phyloP scores from a whole-genome alignment of 37 sponge, comb jelly and placozoan genomes.

The Chondrilla cf. caribensis region DNA sequence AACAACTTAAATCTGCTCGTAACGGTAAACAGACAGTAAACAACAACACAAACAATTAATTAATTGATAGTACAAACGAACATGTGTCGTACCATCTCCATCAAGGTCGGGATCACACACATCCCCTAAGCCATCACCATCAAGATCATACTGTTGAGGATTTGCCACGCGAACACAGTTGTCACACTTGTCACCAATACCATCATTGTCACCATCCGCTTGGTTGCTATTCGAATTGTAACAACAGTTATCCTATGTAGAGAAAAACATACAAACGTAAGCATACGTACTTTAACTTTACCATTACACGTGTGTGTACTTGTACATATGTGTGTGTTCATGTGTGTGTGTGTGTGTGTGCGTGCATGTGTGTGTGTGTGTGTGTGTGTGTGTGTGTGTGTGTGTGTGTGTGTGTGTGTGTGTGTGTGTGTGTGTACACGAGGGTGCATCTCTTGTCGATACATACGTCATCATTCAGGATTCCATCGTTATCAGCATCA shows the following conservation, averaged over 20 bases:
- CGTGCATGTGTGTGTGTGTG: slow-evolving; percentile 2
- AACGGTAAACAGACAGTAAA: not conserved
- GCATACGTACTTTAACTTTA: too few relatives aligned
- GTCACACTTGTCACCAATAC: slow-evolving; percentile 80
- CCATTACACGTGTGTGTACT: not conserved
- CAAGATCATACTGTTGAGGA: slow-evolving; percentile 46
- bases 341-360: slow-evolving; percentile 17
- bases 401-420: slow-evolving; percentile 21
- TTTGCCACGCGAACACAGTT: slow-evolving; percentile 69
- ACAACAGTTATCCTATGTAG: slow-evolving; percentile 64
- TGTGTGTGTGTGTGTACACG: not conserved
- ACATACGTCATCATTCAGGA: slow-evolving; percentile 37
- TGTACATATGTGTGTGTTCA: not conserved
- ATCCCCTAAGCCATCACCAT: slow-evolving; percentile 76
- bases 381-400: slow-evolving; percentile 12
- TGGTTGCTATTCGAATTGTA: slow-evolving; percentile 49
- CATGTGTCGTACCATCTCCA: slow-evolving; percentile 58
- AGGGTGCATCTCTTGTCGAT: not conserved
- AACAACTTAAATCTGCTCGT: not conserved
- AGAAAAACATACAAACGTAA: too few relatives aligned
- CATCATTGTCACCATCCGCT: slow-evolving; percentile 68
- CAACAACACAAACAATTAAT: not conserved
- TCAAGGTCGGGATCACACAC: slow-evolving; percentile 79
- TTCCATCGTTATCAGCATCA: slow-evolving; percentile 74
- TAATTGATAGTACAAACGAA: not conserved